A percentile compares a stretch with the other conserved stretches of the same genome.
These are phyloP conservation scores for Halichoeres trimaculatus DNA, from an alignment of 2,113 vertebrate genomes.

Conservation along the genomic window DNA sequence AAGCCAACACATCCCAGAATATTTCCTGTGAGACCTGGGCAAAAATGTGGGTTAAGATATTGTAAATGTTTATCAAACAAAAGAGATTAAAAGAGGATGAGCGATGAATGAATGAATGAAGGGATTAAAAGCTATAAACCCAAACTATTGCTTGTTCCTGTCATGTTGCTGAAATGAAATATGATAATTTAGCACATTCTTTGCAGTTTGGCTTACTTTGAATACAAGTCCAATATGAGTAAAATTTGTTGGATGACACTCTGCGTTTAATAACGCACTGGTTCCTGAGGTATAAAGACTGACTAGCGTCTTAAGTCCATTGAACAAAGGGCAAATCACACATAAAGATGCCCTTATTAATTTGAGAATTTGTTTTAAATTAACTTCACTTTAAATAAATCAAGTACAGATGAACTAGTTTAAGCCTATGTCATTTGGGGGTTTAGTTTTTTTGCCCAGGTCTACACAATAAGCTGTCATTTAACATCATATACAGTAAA, in stretches of 20 bases:
- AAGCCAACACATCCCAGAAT: conserved; percentile 43
- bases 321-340: conserved; percentile 13
- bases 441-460: conserved; percentile 57
- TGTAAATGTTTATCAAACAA: conserved; percentile 21
- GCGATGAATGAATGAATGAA: too few relatives aligned
- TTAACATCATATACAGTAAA: conserved; percentile 34
- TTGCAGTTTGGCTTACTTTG: not conserved
- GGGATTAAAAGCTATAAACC: too few relatives aligned
- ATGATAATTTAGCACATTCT: not conserved
- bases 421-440: not conserved
- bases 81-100: too few relatives aligned
- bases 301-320: not conserved
- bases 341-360: not conserved
- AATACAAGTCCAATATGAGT: not conserved
- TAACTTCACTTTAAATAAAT: conserved; percentile 14
- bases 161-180: conserved; percentile 5
- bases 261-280: not conserved
- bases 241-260: not conserved
- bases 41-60: conserved; percentile 35
- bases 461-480: conserved; percentile 21
- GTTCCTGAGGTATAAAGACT: not conserved
- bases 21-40: conserved; percentile 40
- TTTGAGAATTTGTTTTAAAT: conserved; percentile 23
- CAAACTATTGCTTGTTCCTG: not conserved
- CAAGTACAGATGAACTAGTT: not conserved